Base-by-base conservation (phyloP, 2,113 vertebrate species). In the Peucedramus taeniatus region DNA sequence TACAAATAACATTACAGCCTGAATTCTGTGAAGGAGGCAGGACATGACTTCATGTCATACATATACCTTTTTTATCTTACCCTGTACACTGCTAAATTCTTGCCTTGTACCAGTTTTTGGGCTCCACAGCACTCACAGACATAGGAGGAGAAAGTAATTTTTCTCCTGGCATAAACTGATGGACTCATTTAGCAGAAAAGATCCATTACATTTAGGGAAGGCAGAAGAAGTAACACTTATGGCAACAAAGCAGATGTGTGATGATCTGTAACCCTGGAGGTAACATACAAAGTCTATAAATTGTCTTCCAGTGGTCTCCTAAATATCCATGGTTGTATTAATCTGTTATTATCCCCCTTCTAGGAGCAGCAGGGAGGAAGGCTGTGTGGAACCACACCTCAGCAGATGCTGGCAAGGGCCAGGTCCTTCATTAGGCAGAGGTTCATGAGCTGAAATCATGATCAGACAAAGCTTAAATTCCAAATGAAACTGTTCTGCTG, bases 1-100 rank as follows among this genome's bases (percentile, higher is more conserved):
- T 47, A 16, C 31, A 91, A 45, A 78, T 82, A 80, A 81, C 78
- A 78, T 22, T 61, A 37, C n/a, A 42, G 68, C 76, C 85, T 83
- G 51, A 60, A 78, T 44, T 87, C 76, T 94, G n/a, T 60, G 95
- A 88, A 93, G 76, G 63, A 68, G 63, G 17, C 71, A 92, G 89
- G 71, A 63, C 51, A 49, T 86, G 56, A 24, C 33, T 71, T 51
- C 20, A 42, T 85, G 56, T 75, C 31, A 42, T 14, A 24, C 27
- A 63, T 4, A 5, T 13, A 24, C 30, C 22, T 74, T 49, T 26
- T 51, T 82, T 89, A 28, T 49, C 20, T 84, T 87, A 65, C 53
- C 20, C 23, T 20, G 19, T 6, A 56, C 15, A 20, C 33, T 44
- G 44, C 39, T 56, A 20, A 82, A 37, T 61, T 82, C 75, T 61